These are phyloP conservation scores for Gallinago nigripennis DNA, from an alignment of 2,797 vertebrate species.

Conservation along the genomic window DNA sequence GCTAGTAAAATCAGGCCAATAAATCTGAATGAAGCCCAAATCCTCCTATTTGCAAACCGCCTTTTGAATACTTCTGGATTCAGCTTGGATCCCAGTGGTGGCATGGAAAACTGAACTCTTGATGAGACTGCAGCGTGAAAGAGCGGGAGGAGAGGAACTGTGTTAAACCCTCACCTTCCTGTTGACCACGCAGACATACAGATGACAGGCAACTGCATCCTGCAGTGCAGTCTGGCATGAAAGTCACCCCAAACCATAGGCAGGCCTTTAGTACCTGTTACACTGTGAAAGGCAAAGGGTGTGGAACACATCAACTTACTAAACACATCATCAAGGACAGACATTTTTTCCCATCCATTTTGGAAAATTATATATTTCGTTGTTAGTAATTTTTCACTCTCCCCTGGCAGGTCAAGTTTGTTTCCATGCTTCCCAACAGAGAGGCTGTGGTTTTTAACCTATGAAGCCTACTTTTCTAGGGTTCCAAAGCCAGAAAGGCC, in stretches of 20 bases:
- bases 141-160: background rate
- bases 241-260: background rate
- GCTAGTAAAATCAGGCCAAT: background rate
- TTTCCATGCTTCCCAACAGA: background rate
- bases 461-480: background rate
- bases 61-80: background rate
- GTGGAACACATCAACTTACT: background rate
- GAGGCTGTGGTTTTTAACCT: background rate
- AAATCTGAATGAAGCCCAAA: background rate
- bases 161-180: background rate
- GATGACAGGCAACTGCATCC: background rate
- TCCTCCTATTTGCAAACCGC: background rate
- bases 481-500: background rate
- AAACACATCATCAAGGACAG: background rate
- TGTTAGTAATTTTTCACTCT: background rate
- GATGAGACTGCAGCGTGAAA: background rate
- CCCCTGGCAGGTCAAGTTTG: background rate
- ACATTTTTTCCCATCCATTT: background rate
- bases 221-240: background rate
- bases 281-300: background rate
- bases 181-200: background rate
- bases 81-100: background rate
- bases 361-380: background rate
- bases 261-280: background rate
- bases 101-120: background rate